Conservation (phyloP, 2,797 vertebrate genomes). For the Macrochelys suwanniensis region DNA sequence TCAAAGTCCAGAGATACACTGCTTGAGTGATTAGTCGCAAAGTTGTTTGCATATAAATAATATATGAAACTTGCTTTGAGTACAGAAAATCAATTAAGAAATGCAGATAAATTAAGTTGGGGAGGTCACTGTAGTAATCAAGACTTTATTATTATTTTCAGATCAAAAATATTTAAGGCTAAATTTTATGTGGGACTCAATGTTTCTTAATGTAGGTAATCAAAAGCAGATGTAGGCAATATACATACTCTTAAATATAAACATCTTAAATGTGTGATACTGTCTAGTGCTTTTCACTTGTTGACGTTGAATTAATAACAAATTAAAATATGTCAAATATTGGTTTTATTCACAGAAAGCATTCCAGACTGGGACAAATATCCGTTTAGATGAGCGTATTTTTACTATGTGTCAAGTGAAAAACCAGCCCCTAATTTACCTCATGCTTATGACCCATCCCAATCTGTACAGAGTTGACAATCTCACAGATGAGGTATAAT, state of each 20-base stretch:
- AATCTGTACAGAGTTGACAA: constrained; percentile 91
- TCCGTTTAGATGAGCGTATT: constrained; percentile 92
- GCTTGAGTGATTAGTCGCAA: neutral
- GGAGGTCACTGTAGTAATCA: neutral
- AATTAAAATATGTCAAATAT: neutral
- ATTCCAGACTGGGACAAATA: constrained; percentile 92
- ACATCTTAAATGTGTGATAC: neutral
- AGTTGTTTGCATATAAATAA: neutral
- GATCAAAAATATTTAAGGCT: fast-evolving
- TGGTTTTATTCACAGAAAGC: constrained; percentile 86
- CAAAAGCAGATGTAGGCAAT: neutral
- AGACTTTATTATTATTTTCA: neutral
- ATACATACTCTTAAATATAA: neutral
- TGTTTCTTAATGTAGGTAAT: neutral
- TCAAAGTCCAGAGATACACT: neutral
- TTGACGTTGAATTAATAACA: neutral
- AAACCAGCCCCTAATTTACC: constrained; percentile 92
- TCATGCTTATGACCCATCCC: constrained; percentile 96
- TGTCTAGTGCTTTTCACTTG: neutral
- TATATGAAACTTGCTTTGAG: neutral
- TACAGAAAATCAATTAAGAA: neutral
- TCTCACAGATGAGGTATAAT: constrained; percentile 91
- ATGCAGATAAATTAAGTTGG: neutral
- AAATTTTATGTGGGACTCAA: neutral
- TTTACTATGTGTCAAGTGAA: constrained; percentile 97